A percentile compares a stretch with the other conserved stretches of the same genome.
These are phyloP conservation scores for Verasper variegatus DNA, from an alignment of 2,113 vertebrate genomes.

Conservation along the genomic window DNA sequence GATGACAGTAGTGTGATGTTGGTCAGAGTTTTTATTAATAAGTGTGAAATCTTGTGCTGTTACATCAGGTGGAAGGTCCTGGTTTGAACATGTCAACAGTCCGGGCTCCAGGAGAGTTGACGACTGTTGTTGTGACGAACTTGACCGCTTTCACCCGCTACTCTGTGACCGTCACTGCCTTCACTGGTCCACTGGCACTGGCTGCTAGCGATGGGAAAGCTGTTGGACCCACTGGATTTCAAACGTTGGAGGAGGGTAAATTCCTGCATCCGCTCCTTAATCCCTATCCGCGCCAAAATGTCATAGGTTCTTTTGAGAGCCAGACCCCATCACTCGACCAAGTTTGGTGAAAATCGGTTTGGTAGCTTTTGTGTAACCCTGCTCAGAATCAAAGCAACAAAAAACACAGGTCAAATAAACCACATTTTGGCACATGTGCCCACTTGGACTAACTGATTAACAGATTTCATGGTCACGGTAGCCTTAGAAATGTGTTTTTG, in stretches of 20 bases:
- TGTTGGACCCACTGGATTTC: constrained; percentile 81
- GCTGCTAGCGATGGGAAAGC: constrained; percentile 86
- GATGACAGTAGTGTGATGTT: neutral
- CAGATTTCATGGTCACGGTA: too few species aligned
- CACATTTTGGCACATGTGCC: too few species aligned
- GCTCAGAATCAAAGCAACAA: too few species aligned
- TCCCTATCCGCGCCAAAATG: too few species aligned
- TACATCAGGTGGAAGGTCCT: constrained; percentile 84
- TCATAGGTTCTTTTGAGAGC: too few species aligned
- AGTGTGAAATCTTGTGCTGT: constrained; percentile 13
- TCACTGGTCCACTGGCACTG: constrained; percentile 84
- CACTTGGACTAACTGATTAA: too few species aligned
- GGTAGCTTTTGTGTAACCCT: too few species aligned
- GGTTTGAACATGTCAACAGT: constrained; percentile 85
- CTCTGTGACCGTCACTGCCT: constrained; percentile 88
- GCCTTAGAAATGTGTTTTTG: too few species aligned
- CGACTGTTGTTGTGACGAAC: constrained; percentile 84
- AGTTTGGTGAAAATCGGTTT: too few species aligned
- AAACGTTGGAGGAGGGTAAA: constrained; percentile 91
- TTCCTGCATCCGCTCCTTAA: neutral
- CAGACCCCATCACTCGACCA: too few species aligned
- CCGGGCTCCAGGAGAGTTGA: constrained; percentile 84
- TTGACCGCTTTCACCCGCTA: constrained; percentile 92
- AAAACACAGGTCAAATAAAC: too few species aligned
- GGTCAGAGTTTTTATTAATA: neutral